Evolutionary conservation across 2,797 vertebrate genomes (phyloP), one percentile per base, ranked within the genome.

Genomic region (Halcyon badia): DNA sequence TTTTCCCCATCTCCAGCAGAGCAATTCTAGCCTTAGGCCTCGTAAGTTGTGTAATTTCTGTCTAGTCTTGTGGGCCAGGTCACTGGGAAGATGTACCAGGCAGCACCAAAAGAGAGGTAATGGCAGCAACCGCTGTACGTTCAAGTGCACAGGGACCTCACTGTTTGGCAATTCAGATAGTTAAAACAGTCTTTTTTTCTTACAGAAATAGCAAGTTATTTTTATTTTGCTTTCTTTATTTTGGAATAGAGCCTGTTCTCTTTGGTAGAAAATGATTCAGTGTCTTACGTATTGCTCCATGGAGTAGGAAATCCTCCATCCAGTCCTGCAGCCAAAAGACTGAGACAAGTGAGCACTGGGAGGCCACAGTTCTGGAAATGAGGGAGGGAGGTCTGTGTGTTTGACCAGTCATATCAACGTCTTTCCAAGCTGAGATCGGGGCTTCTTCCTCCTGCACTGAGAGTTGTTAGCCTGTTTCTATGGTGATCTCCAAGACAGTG

Each of bases 401-500:
- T 81, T 58, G 73, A 25, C 60, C 71, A 72, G 54, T 48, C 41
- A 9, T 52, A 77, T 31, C 44, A 78, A 60, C 72, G 35, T 16
- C 44, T 54, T 39, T 68, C 49, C 52, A 58, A 49, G 46, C 83
- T 62, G 61, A 68, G 31, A 70, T 48, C 64, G 35, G 49, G 76
- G 33, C 54, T 83, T 6, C 77, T 46, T 90, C 30, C 58, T 84
- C 49, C 51, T 51, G 61, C 65, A 11, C 28, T 3, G 15, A 68
- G 48, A 33, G 57, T 33, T 79, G 49, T 65, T 88, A 95, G 72
- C 80, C 57, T 58, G 95, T 96, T 97, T 94, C 96, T 87, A 97
- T 92, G 92, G 96, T 72, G 93, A 96, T 96, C 83, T 83, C 66
- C 52, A 33, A 87, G 79, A 24, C 39, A 64, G 71, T 75, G 89